Conservation (phyloP, 2,113 vertebrate species). For the Crocuta crocuta region DNA sequence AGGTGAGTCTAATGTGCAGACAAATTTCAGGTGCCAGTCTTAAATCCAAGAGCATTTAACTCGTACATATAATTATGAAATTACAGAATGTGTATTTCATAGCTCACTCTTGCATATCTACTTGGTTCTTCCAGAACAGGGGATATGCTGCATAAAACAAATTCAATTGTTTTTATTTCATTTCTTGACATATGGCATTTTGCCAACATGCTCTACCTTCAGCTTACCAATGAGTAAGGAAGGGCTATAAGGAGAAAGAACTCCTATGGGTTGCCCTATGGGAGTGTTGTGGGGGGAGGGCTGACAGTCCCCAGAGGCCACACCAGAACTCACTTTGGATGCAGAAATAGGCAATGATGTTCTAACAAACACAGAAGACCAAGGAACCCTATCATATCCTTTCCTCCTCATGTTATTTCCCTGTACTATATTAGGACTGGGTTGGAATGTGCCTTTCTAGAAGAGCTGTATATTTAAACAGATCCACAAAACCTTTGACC, state of each 20-base stretch:
- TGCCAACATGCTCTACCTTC: not conserved
- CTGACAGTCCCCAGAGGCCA: not conserved
- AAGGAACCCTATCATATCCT: not conserved
- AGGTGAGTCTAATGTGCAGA: too few species aligned
- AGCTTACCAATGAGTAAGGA: not conserved
- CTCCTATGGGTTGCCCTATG: not conserved
- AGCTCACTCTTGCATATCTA: not conserved
- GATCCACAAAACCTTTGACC: constrained; percentile 3
- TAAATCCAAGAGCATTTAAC: constrained; percentile 35
- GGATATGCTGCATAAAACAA: not conserved
- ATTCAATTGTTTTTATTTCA: constrained; percentile 29
- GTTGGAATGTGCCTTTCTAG: constrained; percentile 58
- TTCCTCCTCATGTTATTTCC: not conserved
- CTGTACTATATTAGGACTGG: constrained; percentile 49
- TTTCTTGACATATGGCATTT: not conserved
- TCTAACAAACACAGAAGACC: not conserved
- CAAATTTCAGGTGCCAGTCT: too few species aligned
- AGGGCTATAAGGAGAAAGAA: not conserved
- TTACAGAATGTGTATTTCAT: not conserved
- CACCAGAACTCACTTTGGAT: not conserved
- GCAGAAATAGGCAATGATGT: not conserved
- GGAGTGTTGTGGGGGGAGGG: not conserved
- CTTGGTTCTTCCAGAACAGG: constrained; percentile 37
- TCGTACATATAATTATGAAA: not conserved
- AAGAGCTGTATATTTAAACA: not conserved